Conservation (phyloP, 1,140 invertebrate species). For the Caligus rogercresseyi region DNA sequence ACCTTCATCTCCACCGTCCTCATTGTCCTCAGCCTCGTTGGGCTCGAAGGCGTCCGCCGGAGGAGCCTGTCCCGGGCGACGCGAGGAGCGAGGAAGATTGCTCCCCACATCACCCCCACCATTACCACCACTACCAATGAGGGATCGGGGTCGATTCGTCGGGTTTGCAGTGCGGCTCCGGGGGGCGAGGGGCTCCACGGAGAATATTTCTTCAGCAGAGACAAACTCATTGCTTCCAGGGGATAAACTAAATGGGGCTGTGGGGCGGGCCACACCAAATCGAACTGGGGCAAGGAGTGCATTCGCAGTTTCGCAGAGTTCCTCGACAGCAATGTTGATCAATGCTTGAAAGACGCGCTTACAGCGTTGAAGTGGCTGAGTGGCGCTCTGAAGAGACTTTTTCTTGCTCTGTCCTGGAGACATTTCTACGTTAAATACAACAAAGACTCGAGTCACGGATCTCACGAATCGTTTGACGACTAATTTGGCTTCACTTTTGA, state of each 20-base stretch:
- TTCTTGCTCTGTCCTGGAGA: slow-evolving; percentile 60
- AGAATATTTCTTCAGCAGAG: slow-evolving; percentile 63
- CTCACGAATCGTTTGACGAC: slow-evolving; percentile 81
- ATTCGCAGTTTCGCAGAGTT: slow-evolving; percentile 87
- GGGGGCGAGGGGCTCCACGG: slow-evolving; percentile 57
- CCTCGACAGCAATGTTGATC: slow-evolving; percentile 74
- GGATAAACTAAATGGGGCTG: slow-evolving; percentile 71
- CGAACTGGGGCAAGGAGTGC: slow-evolving; percentile 84
- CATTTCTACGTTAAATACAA: slow-evolving; percentile 87
- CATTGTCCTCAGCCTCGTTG: slow-evolving; percentile 21
- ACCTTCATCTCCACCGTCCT: slow-evolving; percentile 20
- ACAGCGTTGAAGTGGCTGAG: slow-evolving; percentile 23
- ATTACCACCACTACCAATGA: background rate
- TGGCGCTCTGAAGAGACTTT: slow-evolving; percentile 24
- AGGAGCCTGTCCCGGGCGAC: background rate
- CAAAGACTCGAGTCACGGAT: slow-evolving; percentile 86
- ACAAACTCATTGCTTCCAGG: slow-evolving; percentile 24
- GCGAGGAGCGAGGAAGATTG: background rate
- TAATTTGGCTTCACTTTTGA: slow-evolving; percentile 36
- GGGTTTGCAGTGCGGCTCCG: background rate
- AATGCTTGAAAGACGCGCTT: slow-evolving; percentile 36
- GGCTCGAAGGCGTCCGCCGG: background rate
- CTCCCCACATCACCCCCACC: background rate
- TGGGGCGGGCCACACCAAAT: slow-evolving; percentile 80
- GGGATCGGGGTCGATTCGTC: background rate